Evolutionary conservation across 2,797 vertebrate genomes (phyloP), one percentile per base, ranked within the genome.

Genomic region (Hipposideros larvatus): DNA sequence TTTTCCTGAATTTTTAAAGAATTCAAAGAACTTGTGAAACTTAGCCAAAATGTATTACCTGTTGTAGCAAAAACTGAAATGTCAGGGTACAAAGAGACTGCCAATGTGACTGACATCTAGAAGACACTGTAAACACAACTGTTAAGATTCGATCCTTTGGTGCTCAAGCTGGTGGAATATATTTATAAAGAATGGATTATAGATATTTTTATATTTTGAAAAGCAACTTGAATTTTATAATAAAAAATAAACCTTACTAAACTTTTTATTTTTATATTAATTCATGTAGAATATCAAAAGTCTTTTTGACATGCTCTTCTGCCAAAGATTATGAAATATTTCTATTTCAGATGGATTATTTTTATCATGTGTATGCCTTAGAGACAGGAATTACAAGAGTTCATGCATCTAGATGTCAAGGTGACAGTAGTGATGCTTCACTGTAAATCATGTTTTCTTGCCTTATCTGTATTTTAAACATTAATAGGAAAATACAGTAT

Each of bases 11-110:
- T 43, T 96, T 79, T 83, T 28, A 75, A 87, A 88, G 85, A 48
- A 48, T 48, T 48, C 14, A 51, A 51, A 91, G 59, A 96, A 97
- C 85, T 37, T 46, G 10, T 66, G 26, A 66, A 95, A 93, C 86
- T 71, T 95, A 95, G 70, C 41, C 65, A 73, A 79, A 88, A 10
- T 51, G 1, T 14, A 5, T 92, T 78, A 68, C 11, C 46, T 68
- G 10, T 92, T 94, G 18, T 31, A 71, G 37, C 31, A 85, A 86
- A 97, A 79, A 37, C 46, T 34, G 2, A 41, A 34, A 18, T n/a
- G 6, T 53, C 5, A 68, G 73, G 8, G 15, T 61, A 4, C 41
- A 84, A 63, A 85, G 90, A 24, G 1, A 0, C 34, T 53, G 15
- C 19, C 16, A 24, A 24, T 16, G 21, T n/a, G 6, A 74, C 21